These are phyloP conservation scores for Drosophila arawakana DNA, from an alignment of 1,140 invertebrate genomes.

Conservation along the genomic window DNA sequence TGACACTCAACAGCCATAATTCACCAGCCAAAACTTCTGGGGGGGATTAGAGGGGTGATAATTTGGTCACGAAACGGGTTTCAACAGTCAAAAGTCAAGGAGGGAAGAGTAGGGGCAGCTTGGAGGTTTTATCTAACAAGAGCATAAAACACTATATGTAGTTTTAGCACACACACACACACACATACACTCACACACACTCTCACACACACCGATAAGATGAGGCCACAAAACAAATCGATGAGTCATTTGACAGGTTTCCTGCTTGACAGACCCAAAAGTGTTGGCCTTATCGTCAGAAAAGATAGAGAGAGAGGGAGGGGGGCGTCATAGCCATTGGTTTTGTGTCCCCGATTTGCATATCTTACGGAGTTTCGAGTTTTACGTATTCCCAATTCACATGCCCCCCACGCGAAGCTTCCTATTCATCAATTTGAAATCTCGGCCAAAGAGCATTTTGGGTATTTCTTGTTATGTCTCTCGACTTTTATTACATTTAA, in stretches of 20 bases:
- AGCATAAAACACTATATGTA: slow-evolving; percentile 13
- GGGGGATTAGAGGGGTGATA: slow-evolving; percentile 1
- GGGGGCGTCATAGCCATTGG: slow-evolving; percentile 13
- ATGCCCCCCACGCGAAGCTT: not conserved
- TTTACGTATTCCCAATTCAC: slow-evolving; percentile 11
- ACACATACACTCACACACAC: no score
- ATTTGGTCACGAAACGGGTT: slow-evolving; percentile 53
- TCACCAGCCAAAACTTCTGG: slow-evolving; percentile 23
- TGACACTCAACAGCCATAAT: slow-evolving; percentile 51
- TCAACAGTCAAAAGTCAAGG: not conserved
- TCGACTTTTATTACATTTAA: slow-evolving; percentile 4
- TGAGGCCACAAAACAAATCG: slow-evolving; percentile 39
- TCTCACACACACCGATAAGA: slow-evolving; percentile 19
- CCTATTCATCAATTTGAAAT: slow-evolving; percentile 15
- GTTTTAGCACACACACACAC: no score
- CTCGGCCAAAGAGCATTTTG: slow-evolving; percentile 28
- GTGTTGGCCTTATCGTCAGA: slow-evolving; percentile 26
- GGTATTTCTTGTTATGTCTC: slow-evolving; percentile 7
- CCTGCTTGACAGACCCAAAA: slow-evolving; percentile 25
- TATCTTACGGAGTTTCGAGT: slow-evolving; percentile 10
- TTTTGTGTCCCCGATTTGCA: slow-evolving; percentile 31
- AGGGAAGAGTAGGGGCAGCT: not conserved
- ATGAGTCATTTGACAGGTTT: slow-evolving; percentile 55
- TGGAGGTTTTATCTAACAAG: slow-evolving; percentile 9
- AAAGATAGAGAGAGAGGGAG: not conserved